Percentiles rank a stretch among this genome's conserved stretches.
These are phyloP conservation scores for Drosophila affinis DNA, from an alignment of 2,888 invertebrate genomes.

Conservation along the genomic window DNA sequence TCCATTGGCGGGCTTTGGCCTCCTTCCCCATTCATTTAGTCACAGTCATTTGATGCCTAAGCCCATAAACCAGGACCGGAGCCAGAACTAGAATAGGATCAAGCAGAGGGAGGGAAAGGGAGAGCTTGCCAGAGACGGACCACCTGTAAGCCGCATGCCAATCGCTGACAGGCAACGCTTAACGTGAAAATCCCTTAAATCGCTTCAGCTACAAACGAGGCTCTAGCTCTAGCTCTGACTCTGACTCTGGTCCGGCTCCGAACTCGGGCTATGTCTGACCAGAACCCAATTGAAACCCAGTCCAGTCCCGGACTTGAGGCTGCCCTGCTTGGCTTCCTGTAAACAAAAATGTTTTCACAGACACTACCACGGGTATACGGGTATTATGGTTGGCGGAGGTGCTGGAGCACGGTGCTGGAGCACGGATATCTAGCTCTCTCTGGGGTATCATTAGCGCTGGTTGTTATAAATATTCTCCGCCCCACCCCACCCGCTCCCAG, in stretches of 20 bases:
- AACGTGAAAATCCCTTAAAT: constrained; percentile 72
- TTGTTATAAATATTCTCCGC: constrained; percentile 45
- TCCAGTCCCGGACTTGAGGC: constrained; percentile 32
- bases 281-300: constrained; percentile 34
- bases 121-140: constrained; percentile 42
- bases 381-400: not conserved
- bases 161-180: constrained; percentile 74
- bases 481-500: not conserved
- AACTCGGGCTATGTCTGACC: constrained; percentile 16
- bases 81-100: constrained; percentile 21
- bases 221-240: constrained; percentile 12
- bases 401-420: not conserved
- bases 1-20: constrained; percentile 18
- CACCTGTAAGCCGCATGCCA: constrained; percentile 76
- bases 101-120: constrained; percentile 10
- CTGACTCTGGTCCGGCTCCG: constrained; percentile 19
- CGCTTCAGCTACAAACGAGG: constrained; percentile 51
- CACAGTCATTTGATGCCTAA: constrained; percentile 61
- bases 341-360: constrained; percentile 60
- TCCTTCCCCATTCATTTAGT: constrained; percentile 55
- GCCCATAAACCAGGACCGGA: constrained; percentile 54
- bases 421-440: constrained; percentile 26
- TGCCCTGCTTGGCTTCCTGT: constrained; percentile 36
- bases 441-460: constrained; percentile 50
- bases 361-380: constrained; percentile 16